Evolutionary conservation across 2,888 invertebrate genomes (phyloP).

Genomic region (Sipha maydis): DNA sequence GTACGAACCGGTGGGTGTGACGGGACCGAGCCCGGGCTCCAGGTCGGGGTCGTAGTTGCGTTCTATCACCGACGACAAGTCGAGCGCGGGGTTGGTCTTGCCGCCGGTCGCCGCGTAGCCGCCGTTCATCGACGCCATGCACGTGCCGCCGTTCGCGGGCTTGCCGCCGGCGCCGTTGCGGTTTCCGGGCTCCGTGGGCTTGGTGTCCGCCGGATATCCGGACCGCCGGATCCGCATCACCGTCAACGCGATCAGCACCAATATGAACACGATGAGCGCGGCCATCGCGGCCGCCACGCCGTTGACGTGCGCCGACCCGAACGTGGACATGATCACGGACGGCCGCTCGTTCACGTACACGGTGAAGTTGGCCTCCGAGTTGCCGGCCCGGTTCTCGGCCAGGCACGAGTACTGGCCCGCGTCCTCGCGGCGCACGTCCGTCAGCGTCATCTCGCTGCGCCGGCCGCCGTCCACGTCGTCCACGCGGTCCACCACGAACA

Average conservation of each 20-base stretch:
- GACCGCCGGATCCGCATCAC: constrained; percentile 79
- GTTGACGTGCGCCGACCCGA: constrained; percentile 86
- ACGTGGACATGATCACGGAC: constrained; percentile 82
- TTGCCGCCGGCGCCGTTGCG: neutral
- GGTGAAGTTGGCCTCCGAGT: constrained; percentile 90
- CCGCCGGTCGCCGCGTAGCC: constrained; percentile 67
- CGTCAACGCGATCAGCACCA: constrained; percentile 78
- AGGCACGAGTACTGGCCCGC: constrained; percentile 88
- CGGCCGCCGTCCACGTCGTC: constrained; percentile 77
- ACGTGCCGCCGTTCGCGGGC: no score
- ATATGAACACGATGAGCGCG: constrained; percentile 79
- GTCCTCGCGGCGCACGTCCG: constrained; percentile 84
- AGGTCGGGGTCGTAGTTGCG: constrained; percentile 55
- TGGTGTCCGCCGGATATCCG: constrained; percentile 71
- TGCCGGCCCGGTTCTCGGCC: constrained; percentile 89
- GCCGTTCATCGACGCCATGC: neutral
- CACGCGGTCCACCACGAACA: constrained; percentile 81
- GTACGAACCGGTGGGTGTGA: constrained; percentile 42
- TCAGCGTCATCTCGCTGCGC: constrained; percentile 79
- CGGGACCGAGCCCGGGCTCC: constrained; percentile 25
- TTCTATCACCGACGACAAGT: constrained; percentile 57
- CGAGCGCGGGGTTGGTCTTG: constrained; percentile 72
- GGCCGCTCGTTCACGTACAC: constrained; percentile 81
- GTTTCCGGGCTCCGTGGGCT: constrained; percentile 67
- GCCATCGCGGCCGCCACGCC: constrained; percentile 85